These are phyloP conservation scores for Eupithecia inturbata DNA, from an alignment of 2,888 invertebrate species.

Conservation along the genomic window DNA sequence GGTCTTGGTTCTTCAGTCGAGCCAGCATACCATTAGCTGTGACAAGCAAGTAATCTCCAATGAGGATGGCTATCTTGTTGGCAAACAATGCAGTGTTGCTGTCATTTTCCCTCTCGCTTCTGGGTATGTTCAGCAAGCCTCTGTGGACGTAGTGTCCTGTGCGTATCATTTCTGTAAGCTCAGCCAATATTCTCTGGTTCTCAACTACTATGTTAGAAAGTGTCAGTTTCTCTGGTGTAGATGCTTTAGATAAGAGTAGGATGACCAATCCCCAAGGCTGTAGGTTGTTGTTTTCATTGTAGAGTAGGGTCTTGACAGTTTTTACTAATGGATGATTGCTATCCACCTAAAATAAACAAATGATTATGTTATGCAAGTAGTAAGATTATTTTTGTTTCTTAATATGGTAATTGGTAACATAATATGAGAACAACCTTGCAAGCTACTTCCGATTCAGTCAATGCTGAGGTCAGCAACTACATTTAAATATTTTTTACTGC, in stretches of 20 bases:
- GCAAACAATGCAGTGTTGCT: constrained; percentile 91
- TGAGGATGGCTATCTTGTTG: constrained; percentile 93
- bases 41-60: constrained; percentile 93
- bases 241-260: constrained; percentile 73
- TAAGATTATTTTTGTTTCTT: neutral
- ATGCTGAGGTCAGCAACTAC: constrained; percentile 30
- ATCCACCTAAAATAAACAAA: constrained; percentile 62
- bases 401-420: neutral
- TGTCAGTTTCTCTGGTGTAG: constrained; percentile 46
- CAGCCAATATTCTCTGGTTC: constrained; percentile 78
- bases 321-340: constrained; percentile 76
- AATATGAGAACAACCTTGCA: constrained; percentile 21
- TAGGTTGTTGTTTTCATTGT: constrained; percentile 76
- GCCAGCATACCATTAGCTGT: constrained; percentile 93
- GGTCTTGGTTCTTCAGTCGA: constrained; percentile 86
- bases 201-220: constrained; percentile 83
- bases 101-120: constrained; percentile 77
- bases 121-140: constrained; percentile 78
- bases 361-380: neutral
- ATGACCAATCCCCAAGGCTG: constrained; percentile 75
- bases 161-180: constrained; percentile 94
- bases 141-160: constrained; percentile 93
- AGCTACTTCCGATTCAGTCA: constrained; percentile 27
- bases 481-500: constrained; percentile 12
- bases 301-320: constrained; percentile 73